Conservation (phyloP, 2,888 invertebrate genomes). For the Suillia variegata region DNA sequence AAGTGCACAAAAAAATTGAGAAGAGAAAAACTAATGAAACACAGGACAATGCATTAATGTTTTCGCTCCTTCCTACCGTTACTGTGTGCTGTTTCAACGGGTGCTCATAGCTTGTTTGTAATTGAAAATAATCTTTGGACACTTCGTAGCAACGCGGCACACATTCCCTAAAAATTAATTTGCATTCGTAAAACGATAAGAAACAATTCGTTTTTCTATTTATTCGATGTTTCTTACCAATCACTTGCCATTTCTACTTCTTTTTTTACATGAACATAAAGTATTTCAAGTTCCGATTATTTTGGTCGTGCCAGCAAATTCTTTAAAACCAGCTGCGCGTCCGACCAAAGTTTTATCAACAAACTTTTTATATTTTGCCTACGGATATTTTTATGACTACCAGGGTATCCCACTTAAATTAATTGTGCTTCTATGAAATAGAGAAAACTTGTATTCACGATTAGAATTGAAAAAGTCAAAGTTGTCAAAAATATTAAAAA, state of each 20-base stretch:
- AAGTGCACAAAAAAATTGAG: slow-evolving; percentile 9
- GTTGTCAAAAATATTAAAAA: too few relatives aligned
- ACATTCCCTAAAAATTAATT: slow-evolving; percentile 45
- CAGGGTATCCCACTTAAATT: too few relatives aligned
- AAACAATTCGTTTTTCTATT: neutral
- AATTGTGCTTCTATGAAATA: too few relatives aligned
- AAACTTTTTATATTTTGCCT: too few relatives aligned
- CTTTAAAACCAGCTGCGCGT: too few relatives aligned
- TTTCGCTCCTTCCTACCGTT: slow-evolving; percentile 57
- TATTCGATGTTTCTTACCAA: neutral
- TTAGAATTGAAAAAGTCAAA: too few relatives aligned
- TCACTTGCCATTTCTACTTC: neutral
- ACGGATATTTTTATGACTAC: too few relatives aligned
- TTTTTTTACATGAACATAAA: too few relatives aligned
- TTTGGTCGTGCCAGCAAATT: too few relatives aligned
- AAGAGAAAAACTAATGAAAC: neutral
- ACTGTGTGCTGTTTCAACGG: slow-evolving; percentile 66
- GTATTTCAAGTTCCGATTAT: too few relatives aligned
- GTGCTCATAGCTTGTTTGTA: slow-evolving; percentile 63
- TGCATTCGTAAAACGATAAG: neutral
- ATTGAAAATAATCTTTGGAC: slow-evolving; percentile 44
- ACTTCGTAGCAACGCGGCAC: slow-evolving; percentile 48
- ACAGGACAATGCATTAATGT: neutral
- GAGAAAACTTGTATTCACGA: too few relatives aligned
- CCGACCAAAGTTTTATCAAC: too few relatives aligned